Base-by-base conservation (phyloP, 2,888 invertebrate species). In the Pegoplata infirma region DNA sequence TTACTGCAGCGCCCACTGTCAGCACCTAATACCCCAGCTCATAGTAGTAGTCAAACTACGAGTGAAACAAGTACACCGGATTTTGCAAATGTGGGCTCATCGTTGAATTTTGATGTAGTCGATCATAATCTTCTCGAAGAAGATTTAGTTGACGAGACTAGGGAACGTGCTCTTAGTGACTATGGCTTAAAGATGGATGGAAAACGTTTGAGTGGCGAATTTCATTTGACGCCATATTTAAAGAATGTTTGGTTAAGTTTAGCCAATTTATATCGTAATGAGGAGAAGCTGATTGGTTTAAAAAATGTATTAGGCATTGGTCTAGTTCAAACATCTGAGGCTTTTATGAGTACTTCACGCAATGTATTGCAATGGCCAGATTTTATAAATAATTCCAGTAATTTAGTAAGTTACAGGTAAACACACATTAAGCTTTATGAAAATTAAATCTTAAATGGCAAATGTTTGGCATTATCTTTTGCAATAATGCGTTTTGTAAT, bases 151-250 rank as follows among this genome's bases (percentile, higher is more conserved):
- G 85, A 86, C 46, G 85, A 86, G 83, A 95, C 95, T 82, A 93
- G 93, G 82, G 91, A 91, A 80, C 90, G 96, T 77, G 94, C 95
- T 0, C 84, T 92, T 19, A 90, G 91, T 55, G 93, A 93, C 81
- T 96, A 96, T 88, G 96, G 96, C 6, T 89, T 95, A 67, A 91
- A 94, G 93, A 91, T 93, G 58, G 95, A 95, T 78, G 90, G 95
- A 80, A 93, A 93, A 89, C 94, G 94, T 86, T 97, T 97, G 89
- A 74, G 72, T 49, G 95, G 94, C 0, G 94, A 95, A 82, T 87
- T 94, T 69, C 93, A 95, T 0, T 93, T 95, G 55, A 95, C 95
- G 84, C 93, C 93, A 40, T 91, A 93, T 23, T 89, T 98, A 40
- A 92, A 93, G 83, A 94, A 93, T 76, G 91, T 97, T 14, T 98